These are phyloP conservation scores for Orius insidiosus DNA, from an alignment of 1,140 invertebrate genomes.

Conservation along the genomic window DNA sequence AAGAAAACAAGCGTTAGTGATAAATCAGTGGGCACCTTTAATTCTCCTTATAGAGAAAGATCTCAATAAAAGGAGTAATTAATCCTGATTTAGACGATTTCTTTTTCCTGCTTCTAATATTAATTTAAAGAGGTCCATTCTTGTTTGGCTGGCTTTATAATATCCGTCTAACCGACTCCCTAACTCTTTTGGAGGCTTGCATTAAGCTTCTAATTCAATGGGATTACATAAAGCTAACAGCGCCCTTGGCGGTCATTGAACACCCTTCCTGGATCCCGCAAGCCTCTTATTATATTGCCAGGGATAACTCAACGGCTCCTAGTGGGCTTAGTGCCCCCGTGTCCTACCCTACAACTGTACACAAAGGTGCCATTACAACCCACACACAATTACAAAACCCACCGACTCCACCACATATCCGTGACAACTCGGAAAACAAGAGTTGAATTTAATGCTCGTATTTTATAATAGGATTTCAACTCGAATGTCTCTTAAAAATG, in stretches of 20 bases:
- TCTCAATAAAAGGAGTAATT: too few relatives aligned
- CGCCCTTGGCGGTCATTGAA: slow-evolving; percentile 6
- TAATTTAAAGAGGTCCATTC: too few relatives aligned
- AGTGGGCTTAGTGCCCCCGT: too few relatives aligned
- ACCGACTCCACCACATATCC: slow-evolving; percentile 6
- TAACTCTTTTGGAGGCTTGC: slow-evolving; percentile 1
- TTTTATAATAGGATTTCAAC: slow-evolving; percentile 7
- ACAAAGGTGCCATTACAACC: slow-evolving; percentile 2
- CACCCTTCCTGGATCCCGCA: slow-evolving; percentile 3
- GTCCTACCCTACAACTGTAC: not conserved
- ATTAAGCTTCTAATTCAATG: slow-evolving; percentile 14
- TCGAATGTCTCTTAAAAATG: slow-evolving; percentile 12
- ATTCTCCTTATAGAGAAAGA: too few relatives aligned
- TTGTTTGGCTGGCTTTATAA: too few relatives aligned
- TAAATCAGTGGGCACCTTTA: too few relatives aligned
- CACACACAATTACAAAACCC: slow-evolving; percentile 7
- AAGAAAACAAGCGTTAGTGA: too few relatives aligned
- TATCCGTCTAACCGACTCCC: too few relatives aligned
- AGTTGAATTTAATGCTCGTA: slow-evolving; percentile 5
- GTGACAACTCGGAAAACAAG: slow-evolving; percentile 1
- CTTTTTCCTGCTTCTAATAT: too few relatives aligned
- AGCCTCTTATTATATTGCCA: not conserved
- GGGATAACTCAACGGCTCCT: not conserved
- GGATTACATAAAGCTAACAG: slow-evolving; percentile 11
- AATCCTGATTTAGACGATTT: too few relatives aligned